Conservation (phyloP, 2,888 invertebrate species). For the Tenthredo notha region DNA sequence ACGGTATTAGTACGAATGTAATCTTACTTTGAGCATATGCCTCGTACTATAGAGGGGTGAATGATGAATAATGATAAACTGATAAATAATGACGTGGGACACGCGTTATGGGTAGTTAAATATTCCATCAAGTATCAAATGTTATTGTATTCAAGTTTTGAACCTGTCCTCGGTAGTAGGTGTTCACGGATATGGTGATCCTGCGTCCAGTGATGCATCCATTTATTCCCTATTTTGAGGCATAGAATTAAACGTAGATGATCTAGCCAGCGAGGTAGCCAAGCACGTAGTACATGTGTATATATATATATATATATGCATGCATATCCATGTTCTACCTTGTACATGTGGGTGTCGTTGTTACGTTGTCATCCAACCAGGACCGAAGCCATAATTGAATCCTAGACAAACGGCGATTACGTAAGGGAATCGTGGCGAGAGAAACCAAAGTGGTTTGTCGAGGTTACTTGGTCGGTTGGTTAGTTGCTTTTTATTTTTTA, state of each 20-base stretch:
- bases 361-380: constrained; percentile 16
- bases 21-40: constrained; percentile 77
- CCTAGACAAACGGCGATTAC: constrained; percentile 67
- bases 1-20: constrained; percentile 75
- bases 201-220: neutral
- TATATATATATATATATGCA: constrained; percentile 5
- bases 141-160: neutral
- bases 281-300: neutral
- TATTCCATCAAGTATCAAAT: neutral
- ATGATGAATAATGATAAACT: constrained; percentile 32
- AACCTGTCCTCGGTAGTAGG: neutral
- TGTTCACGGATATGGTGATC: too few species aligned
- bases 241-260: neutral
- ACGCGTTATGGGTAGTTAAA: constrained; percentile 44
- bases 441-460: constrained; percentile 29
- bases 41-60: neutral
- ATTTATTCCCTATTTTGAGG: neutral
- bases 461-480: neutral
- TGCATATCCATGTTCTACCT: neutral
- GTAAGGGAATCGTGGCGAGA: constrained; percentile 64
- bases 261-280: neutral
- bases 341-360: constrained; percentile 23
- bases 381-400: constrained; percentile 66
- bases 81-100: constrained; percentile 30
- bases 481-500: too few species aligned